Evolutionary conservation across 2,113 vertebrate genomes (phyloP).

Genomic region (Eolophus roseicapilla): DNA sequence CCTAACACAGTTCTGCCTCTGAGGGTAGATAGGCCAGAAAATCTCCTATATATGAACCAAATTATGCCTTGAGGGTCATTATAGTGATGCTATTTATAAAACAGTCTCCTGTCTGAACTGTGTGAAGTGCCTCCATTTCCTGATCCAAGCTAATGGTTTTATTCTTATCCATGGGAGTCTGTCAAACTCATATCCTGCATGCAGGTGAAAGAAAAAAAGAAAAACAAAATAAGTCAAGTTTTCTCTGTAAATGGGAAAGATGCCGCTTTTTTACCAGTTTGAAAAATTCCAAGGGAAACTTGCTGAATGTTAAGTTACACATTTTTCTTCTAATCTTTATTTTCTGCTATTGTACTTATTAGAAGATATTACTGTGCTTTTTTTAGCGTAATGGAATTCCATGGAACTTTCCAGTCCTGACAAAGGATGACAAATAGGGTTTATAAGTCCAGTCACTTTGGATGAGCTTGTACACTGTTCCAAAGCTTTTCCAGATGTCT

Average conservation of each 20-base stretch:
- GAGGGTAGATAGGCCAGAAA: not conserved
- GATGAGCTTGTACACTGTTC: not conserved
- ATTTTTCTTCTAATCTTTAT: not conserved
- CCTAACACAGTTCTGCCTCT: not conserved
- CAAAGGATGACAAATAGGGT: not conserved
- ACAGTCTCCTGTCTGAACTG: not conserved
- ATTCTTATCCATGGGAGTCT: not conserved
- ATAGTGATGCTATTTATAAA: not conserved
- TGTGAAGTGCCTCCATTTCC: not conserved
- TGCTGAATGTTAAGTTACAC: not conserved
- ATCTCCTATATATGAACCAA: not conserved
- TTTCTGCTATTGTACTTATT: not conserved
- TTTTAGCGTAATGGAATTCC: not conserved
- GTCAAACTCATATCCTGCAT: not conserved
- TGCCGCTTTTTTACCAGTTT: not conserved
- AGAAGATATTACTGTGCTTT: not conserved
- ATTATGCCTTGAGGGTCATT: not conserved
- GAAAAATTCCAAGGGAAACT: not conserved
- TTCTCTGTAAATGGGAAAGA: not conserved
- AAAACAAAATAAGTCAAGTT: not conserved
- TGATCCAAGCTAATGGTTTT: not conserved
- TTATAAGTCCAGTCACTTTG: not conserved
- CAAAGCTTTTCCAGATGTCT: conserved; percentile 23
- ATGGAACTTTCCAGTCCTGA: not conserved
- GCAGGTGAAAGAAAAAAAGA: not conserved